phyloP scores from a whole-genome alignment of 2,888 invertebrate genomes.

The Myopa testacea region DNA sequence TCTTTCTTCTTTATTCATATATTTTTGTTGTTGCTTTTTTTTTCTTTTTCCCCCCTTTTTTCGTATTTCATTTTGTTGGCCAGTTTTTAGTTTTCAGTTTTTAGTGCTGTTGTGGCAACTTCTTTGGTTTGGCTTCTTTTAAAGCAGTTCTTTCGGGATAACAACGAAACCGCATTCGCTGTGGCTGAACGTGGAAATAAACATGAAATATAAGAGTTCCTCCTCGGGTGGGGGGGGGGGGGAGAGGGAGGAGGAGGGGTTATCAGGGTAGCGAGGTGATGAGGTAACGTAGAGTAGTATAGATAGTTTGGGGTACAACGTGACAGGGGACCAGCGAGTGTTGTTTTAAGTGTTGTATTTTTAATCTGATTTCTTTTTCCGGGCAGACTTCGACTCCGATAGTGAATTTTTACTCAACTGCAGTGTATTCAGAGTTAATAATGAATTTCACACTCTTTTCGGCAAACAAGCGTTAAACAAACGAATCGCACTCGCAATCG shows the following conservation, averaged over 20 bases:
- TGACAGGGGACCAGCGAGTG: too few species aligned
- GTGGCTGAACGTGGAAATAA: background rate
- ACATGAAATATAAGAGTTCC: background rate
- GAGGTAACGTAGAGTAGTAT: too few species aligned
- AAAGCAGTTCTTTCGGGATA: background rate
- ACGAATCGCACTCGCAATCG: background rate
- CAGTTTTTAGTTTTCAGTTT: background rate
- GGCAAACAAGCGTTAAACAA: background rate
- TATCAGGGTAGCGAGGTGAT: background rate
- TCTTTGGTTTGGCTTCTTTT: background rate
- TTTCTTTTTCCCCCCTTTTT: too few species aligned
- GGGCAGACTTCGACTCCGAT: too few species aligned
- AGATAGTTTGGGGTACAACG: too few species aligned
- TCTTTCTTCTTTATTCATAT: too few species aligned
- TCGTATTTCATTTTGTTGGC: background rate
- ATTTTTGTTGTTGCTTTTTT: too few species aligned
- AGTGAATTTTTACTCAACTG: too few species aligned
- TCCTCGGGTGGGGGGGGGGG: background rate
- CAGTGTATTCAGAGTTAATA: background rate
- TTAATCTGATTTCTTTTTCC: too few species aligned
- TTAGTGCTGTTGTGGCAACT: background rate
- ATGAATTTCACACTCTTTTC: background rate
- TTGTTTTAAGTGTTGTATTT: too few species aligned
- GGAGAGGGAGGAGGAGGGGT: background rate
- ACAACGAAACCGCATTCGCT: slow-evolving; percentile 10